These are phyloP conservation scores for Ianthella basta DNA, from an alignment of 37 sponge, comb jelly and placozoan genomes.

Conservation along the genomic window DNA sequence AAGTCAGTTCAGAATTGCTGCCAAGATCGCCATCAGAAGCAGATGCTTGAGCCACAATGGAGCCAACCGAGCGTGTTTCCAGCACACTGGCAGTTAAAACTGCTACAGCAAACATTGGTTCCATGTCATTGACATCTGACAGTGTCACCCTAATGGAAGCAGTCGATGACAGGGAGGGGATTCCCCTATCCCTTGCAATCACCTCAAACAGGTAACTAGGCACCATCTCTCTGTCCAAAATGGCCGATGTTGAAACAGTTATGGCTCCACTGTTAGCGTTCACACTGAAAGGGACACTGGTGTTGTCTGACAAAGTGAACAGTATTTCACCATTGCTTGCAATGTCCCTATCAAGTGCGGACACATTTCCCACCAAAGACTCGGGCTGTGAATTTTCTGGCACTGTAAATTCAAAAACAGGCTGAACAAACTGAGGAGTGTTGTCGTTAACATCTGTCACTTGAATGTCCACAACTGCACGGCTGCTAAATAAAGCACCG, in stretches of 20 bases:
- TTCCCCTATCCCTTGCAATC: slow-evolving; percentile 64
- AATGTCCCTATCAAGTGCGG: slow-evolving; percentile 36
- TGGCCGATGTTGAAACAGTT: background rate
- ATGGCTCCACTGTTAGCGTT: slow-evolving; percentile 53
- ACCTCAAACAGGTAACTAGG: slow-evolving; percentile 45
- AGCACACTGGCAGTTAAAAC: background rate
- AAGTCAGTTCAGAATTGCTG: slow-evolving; percentile 44
- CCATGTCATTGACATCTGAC: slow-evolving; percentile 65
- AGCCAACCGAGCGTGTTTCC: background rate
- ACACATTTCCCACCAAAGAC: slow-evolving; percentile 29
- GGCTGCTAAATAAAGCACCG: background rate
- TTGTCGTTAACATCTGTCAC: slow-evolving; percentile 79
- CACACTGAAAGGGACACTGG: slow-evolving; percentile 33
- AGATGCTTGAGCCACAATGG: background rate
- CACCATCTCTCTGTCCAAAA: slow-evolving; percentile 45
- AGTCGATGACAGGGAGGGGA: slow-evolving; percentile 17
- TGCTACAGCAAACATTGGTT: slow-evolving; percentile 34
- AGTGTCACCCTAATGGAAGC: slow-evolving; percentile 38
- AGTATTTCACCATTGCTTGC: slow-evolving; percentile 21
- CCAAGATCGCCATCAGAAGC: slow-evolving; percentile 44
- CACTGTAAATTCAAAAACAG: slow-evolving; percentile 39
- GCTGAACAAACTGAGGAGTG: slow-evolving; percentile 48
- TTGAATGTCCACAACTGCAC: slow-evolving; percentile 14
- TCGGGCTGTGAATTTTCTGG: slow-evolving; percentile 1
- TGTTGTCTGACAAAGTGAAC: slow-evolving; percentile 17